Base-by-base conservation (phyloP, 2,888 invertebrate species). In the Gryllus longicercus region DNA sequence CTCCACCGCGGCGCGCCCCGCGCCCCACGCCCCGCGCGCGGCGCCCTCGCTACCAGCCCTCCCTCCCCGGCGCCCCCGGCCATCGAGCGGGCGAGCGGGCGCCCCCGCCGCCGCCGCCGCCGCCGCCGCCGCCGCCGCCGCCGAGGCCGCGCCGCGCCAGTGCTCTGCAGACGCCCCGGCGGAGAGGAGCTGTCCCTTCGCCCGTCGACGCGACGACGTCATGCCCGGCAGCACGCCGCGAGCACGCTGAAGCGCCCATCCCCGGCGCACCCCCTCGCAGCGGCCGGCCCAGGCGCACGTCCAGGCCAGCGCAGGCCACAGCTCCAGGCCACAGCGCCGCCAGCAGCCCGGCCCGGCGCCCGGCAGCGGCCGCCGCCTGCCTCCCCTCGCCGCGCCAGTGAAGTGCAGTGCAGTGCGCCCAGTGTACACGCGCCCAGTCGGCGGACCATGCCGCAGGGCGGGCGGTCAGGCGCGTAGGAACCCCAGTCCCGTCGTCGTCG, bases 321-420 rank as follows among this genome's bases (percentile, higher is more conserved):
- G 63, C 63, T 18, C 16, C 63, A 63, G 16, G 63, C 18, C 63
- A 18, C 63, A 18, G 18, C 63, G 2, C 14, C 63, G 63, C 18
- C 18, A 63, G 63, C 16, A 18, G 18, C 63, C 18, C 63, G 38
- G 38, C 63, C 18, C 18, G 63, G 63, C 63, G 18, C 63, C 18
- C 63, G 16, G 63, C 63, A 63, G 14, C 14, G 51, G 51, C 51
- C 12, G 63, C 18, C 16, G 63, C 63, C 14, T 14, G 18, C 14
- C 16, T 38, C 38, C 38, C 5, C 38, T 2, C 38, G 38, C 38
- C 63, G 18, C 63, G 14, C 63, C 14, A 63, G 63, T 63, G 63
- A 63, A 63, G 14, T 63, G 63, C 63, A 18, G 63, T 63, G 63
- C 63, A 63, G 63, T 63, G 63, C 63, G 63, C 63, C 63, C 63